Conservation (phyloP, 92 coral and sea anemone genomes). For the Parazoanthus darwini region DNA sequence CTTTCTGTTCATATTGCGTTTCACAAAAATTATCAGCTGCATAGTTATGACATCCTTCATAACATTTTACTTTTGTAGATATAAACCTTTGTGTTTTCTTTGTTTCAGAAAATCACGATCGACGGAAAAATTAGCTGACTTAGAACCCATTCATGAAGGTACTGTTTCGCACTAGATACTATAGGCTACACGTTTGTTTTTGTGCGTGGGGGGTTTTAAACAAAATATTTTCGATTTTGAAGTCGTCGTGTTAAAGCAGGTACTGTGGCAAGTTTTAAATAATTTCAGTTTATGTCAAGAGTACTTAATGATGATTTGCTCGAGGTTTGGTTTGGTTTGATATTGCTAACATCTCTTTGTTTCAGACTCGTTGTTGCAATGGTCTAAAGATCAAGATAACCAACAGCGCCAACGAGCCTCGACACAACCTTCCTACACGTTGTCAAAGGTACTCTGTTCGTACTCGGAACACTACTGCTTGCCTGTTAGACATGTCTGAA, state of each 20-base stretch:
- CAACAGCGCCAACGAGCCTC: neutral
- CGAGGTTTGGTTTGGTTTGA: too few relatives aligned
- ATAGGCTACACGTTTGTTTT: too few relatives aligned
- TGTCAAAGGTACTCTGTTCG: neutral
- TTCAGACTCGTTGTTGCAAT: conserved; percentile 10
- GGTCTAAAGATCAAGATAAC: neutral
- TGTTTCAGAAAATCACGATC: conserved; percentile 34
- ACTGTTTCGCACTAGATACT: neutral
- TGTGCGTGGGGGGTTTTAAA: too few relatives aligned
- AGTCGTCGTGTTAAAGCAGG: too few relatives aligned
- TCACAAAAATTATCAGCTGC: neutral
- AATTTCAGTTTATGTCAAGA: too few relatives aligned
- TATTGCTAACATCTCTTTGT: neutral
- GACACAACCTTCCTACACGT: neutral
- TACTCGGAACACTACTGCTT: too few relatives aligned
- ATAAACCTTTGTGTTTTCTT: neutral
- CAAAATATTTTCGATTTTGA: too few relatives aligned
- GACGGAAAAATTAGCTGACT: conserved; percentile 29
- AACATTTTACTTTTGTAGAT: neutral
- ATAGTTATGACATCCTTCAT: neutral
- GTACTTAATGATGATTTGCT: too few relatives aligned
- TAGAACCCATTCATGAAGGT: conserved; percentile 43
- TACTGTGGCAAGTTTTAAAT: too few relatives aligned
- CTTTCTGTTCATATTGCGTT: neutral
- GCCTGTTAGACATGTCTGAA: too few relatives aligned